Evolutionary conservation across 1,140 invertebrate species (phyloP).

Genomic region (Penaeus vannamei): DNA sequence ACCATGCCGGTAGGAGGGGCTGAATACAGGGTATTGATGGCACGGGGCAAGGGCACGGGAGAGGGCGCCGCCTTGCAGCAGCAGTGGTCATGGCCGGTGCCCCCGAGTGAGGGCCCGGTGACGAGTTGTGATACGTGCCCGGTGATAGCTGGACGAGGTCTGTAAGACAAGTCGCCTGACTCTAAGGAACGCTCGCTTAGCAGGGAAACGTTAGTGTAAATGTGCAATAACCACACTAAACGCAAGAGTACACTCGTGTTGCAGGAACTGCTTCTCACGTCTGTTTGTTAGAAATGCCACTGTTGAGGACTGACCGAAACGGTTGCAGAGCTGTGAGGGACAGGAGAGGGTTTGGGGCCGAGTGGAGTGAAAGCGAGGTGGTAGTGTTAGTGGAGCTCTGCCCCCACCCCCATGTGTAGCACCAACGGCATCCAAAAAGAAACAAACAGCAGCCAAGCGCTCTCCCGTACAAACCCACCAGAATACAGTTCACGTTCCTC

Average conservation of each 20-base stretch:
- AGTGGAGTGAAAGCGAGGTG: constrained; percentile 55
- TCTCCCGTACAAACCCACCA: constrained; percentile 65
- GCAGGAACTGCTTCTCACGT: constrained; percentile 65
- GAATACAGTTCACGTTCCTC: constrained; percentile 66
- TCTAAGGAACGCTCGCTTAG: constrained; percentile 63
- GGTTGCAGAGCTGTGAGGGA: constrained; percentile 56
- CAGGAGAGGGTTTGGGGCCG: constrained; percentile 52
- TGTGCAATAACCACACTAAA: constrained; percentile 66
- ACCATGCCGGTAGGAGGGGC: constrained; percentile 60
- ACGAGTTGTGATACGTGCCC: constrained; percentile 66
- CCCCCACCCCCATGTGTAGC: constrained; percentile 40
- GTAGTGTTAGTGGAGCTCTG: constrained; percentile 61
- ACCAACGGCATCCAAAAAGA: constrained; percentile 51
- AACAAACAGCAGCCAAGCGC: constrained; percentile 46
- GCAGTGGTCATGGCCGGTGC: constrained; percentile 46
- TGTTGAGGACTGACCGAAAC: constrained; percentile 55
- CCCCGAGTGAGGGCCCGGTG: constrained; percentile 60
- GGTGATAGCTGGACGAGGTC: constrained; percentile 64
- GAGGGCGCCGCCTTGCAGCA: constrained; percentile 59
- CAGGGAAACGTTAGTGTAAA: constrained; percentile 64
- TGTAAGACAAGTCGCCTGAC: constrained; percentile 66
- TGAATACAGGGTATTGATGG: constrained; percentile 65
- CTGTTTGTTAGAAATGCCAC: constrained; percentile 52
- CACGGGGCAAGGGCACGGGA: constrained; percentile 65
- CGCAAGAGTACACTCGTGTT: constrained; percentile 54